phyloP scores from a whole-genome alignment of 2,888 invertebrate species.

The Lacanobia wlatinum region DNA sequence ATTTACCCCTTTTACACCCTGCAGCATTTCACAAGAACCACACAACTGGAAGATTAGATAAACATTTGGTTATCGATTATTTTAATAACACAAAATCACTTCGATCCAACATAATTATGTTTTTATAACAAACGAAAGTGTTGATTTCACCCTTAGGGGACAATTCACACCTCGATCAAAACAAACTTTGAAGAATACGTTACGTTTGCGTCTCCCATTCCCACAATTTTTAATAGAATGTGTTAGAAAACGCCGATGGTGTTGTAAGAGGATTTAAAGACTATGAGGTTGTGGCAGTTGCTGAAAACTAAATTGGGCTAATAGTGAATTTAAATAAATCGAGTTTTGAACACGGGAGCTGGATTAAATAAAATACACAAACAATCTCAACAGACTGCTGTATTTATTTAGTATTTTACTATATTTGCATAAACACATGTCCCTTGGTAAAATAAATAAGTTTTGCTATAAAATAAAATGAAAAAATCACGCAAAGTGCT shows the following conservation, averaged over 20 bases:
- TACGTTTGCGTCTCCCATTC: conserved; percentile 47
- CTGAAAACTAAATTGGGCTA: conserved; percentile 42
- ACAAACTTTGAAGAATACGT: conserved; percentile 38
- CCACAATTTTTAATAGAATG: neutral
- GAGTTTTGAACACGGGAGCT: conserved; percentile 58
- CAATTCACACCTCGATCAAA: conserved; percentile 73
- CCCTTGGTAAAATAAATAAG: neutral
- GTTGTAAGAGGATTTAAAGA: neutral
- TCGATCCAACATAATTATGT: conserved; percentile 67
- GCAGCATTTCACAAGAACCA: conserved; percentile 35
- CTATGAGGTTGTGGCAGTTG: conserved; percentile 46
- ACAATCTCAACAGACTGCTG: conserved; percentile 2
- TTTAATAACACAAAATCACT: conserved; percentile 75
- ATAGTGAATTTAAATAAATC: conserved; percentile 14
- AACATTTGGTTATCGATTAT: conserved; percentile 75
- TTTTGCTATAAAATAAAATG: neutral
- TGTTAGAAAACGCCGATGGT: conserved; percentile 25
- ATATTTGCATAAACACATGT: conserved; percentile 20
- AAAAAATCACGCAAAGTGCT: neutral
- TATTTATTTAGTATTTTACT: conserved; percentile 35
- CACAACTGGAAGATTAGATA: conserved; percentile 42
- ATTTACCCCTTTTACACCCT: conserved; percentile 13
- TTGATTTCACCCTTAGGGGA: conserved; percentile 78
- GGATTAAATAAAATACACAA: conserved; percentile 33
- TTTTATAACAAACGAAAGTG: conserved; percentile 73